Base-by-base conservation (phyloP, 2,113 vertebrate genomes). In the Myotis lucifugus region DNA sequence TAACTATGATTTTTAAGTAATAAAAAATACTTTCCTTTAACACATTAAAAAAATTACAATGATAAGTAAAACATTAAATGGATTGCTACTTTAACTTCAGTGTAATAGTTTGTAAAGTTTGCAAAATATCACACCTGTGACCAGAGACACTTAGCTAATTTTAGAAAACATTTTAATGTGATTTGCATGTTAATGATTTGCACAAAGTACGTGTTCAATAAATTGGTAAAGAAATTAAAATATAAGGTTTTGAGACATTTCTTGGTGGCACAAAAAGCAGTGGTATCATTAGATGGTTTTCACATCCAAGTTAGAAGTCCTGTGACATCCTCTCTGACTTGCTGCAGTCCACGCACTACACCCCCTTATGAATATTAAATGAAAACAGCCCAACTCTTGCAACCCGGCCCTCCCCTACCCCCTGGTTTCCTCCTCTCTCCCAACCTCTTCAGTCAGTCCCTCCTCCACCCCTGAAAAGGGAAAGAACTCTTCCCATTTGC, bases 21-120 rank as follows among this genome's bases (percentile, higher is more conserved):
- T 59, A 84, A 27, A 66, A 69, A 84, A 70, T 15, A 59, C 59
- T 72, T 74, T 70, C 23, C 37, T 42, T 77, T 66, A 94, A 66
- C n/a, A 54, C 4, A 48, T 18, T 95, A 14, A 23, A 85, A 83
- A 91, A 74, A 13, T 77, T 48, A 64, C 1, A 34, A 14, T 19
- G 67, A 54, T 64, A 76, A 88, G 67, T 37, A 54, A 46, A 9
- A n/a, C 34, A 72, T 48, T 34, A 59, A 72, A 74, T 70, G 42
- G 85, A 74, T 81, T 7, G 50, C 27, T 46, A 64, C 25, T 79
- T 89, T 82, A 83, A 32, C 48, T 69, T 93, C 46, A 48, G 27
- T 32, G 23, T 32, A 40, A n/a, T 32, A 42, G 42, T 42, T 42
- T 42, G 42, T 42, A 42, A 42, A 56, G 19, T 85, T 56, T 85